These are phyloP conservation scores for Drosophila willistoni DNA, from an alignment of 1,140 invertebrate species.

Conservation along the genomic window DNA sequence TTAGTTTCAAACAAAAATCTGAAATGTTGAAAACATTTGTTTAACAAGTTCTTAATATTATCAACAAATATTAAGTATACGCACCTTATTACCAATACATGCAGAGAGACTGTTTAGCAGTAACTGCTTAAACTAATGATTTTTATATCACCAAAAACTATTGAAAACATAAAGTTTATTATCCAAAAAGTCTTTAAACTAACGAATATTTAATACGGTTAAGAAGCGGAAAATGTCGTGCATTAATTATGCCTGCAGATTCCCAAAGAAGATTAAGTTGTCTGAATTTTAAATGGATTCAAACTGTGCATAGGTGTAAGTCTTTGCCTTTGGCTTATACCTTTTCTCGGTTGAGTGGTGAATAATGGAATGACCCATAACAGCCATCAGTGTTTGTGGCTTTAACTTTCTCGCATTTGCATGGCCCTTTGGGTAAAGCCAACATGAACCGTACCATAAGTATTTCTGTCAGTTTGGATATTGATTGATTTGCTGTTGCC, in stretches of 20 bases:
- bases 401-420: conserved; percentile 3
- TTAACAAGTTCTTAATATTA: background rate
- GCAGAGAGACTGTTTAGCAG: too few relatives aligned
- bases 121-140: too few relatives aligned
- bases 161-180: too few relatives aligned
- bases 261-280: conserved; percentile 1
- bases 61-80: background rate
- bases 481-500: conserved; percentile 2
- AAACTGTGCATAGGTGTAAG: background rate
- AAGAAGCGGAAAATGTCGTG: background rate
- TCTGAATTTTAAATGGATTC: background rate
- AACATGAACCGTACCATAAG: background rate
- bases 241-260: background rate
- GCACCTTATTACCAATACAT: background rate
- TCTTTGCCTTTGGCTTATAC: background rate
- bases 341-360: background rate
- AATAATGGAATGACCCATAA: background rate
- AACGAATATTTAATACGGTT: background rate
- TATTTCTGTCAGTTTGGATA: conserved; percentile 9
- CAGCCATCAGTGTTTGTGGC: background rate
- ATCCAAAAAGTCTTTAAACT: too few relatives aligned
- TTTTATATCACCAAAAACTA: too few relatives aligned
- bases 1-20: background rate
- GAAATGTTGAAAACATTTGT: background rate
- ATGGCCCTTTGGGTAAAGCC: background rate